Evolutionary conservation across 2,888 invertebrate genomes (phyloP).

Genomic region (Drosophila greeni): DNA sequence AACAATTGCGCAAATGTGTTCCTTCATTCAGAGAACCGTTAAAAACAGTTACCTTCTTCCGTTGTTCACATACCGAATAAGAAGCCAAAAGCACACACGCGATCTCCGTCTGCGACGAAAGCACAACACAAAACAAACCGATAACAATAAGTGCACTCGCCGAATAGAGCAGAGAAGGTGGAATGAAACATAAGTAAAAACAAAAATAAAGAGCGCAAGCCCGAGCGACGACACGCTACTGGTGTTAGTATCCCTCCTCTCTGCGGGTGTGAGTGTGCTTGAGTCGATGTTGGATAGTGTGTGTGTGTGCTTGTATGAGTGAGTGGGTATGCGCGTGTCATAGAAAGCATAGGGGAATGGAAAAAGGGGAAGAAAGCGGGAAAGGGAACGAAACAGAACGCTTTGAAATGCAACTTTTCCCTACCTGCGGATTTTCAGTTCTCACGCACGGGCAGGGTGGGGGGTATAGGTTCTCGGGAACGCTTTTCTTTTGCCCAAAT

Average conservation of each 20-base stretch:
- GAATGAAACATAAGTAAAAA: conserved; percentile 40
- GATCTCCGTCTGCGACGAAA: conserved; percentile 25
- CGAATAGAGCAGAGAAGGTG: conserved; percentile 28
- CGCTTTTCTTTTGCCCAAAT: conserved; percentile 14
- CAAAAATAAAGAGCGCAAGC: conserved; percentile 51
- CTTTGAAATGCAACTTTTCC: conserved; percentile 51
- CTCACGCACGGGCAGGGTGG: neutral
- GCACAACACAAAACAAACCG: conserved; percentile 44
- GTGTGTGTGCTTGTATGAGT: conserved; percentile 14
- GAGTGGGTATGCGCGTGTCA: conserved; percentile 25
- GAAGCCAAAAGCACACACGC: conserved; percentile 10
- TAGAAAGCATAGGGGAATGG: conserved; percentile 20
- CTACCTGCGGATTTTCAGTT: conserved; percentile 19
- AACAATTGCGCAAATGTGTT: conserved; percentile 43
- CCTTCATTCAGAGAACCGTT: conserved; percentile 23
- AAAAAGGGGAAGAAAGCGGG: neutral
- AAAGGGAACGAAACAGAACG: conserved; percentile 19
- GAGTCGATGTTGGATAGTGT: conserved; percentile 6
- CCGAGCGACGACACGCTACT: conserved; percentile 28
- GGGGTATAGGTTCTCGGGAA: neutral
- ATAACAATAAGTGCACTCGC: conserved; percentile 33
- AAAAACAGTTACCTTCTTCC: conserved; percentile 10
- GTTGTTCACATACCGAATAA: conserved; percentile 6
- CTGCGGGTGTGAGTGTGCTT: conserved; percentile 20
- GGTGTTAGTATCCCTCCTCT: conserved; percentile 12